Base-by-base conservation (phyloP, 2,797 vertebrate species). In the Melanotaenia maccullochi region DNA sequence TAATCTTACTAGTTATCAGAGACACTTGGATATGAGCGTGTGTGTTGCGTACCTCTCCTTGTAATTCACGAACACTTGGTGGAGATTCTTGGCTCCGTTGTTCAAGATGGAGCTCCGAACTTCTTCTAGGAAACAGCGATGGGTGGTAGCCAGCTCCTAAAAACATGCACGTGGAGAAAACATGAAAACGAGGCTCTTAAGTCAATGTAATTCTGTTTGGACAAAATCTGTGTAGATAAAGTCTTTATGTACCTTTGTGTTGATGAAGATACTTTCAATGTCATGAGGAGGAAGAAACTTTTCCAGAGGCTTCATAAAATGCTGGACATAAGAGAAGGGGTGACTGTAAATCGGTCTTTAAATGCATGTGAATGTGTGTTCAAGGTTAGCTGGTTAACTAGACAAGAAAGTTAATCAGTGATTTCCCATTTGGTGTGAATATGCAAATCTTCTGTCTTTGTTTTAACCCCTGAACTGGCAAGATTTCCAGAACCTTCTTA, bases 201-300 rank as follows among this genome's bases (percentile, higher is more conserved):
- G 18, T 49, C 1, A 63, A 22, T 8, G 20, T 11, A 24, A 55
- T 64, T 2, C 16, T 44, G 38, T 13, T 16, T 3, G 22, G 1
- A 4, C 56, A 32, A 59, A 56, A 24, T 30, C 18, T 59, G 33
- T 54, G 42, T 9, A 5, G 14, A 44, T 35, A 1, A 68, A 35
- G 20, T 60, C 38, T 63, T 28, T 4, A 4, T 16, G 1, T 87
- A 98, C 97, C 94, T 94, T 88, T 0, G 95, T 85, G 85, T 98
- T 98, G 86, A 96, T 96, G 87, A 98, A 98, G 90, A 98, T 96
- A 47, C 83, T 96, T 84, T 97, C 96, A 0, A 96, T 91, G 72
- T 98, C 96, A 8, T 92, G 87, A 5, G 85, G 60, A 12, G 87
- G 82, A 18, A 97, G 94, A 68, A 97, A 97, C 71, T 82, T 87